phyloP scores from a whole-genome alignment of 2,797 vertebrate species.

The Anguilla anguilla region DNA sequence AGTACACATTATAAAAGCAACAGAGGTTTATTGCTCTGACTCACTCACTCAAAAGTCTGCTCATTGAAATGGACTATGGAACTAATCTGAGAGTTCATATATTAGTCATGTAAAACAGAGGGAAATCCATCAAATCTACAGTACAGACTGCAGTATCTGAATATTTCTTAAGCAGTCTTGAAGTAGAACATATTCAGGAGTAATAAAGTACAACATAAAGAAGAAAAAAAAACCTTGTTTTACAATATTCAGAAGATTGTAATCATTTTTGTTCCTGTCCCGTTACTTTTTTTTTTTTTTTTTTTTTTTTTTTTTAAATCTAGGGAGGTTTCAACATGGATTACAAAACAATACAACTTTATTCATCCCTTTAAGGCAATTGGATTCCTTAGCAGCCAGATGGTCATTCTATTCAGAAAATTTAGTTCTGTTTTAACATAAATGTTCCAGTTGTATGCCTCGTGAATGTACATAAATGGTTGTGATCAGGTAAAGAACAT shows the following conservation, averaged over 20 bases:
- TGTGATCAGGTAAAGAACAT: neutral
- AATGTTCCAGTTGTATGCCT: neutral
- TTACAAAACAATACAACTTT: neutral
- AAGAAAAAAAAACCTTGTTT: neutral
- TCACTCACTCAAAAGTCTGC: neutral
- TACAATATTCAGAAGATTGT: neutral
- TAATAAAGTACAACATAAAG: neutral
- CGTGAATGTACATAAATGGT: neutral
- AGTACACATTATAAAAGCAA: neutral
- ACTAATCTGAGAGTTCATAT: neutral
- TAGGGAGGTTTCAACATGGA: neutral
- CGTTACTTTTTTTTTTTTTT: neutral
- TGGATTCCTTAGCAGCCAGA: neutral
- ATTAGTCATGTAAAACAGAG: neutral
- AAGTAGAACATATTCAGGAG: too few species aligned
- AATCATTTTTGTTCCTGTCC: neutral
- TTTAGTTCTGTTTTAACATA: neutral
- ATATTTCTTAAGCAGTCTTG: too few species aligned
- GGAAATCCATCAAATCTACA: too few species aligned
- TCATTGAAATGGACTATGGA: neutral
- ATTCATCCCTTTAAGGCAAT: too few species aligned
- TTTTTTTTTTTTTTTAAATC: neutral
- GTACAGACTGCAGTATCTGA: too few species aligned
- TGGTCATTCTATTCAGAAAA: neutral
- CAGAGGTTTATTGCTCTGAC: too few species aligned